These are phyloP conservation scores for Peromyscus polionotus DNA, from an alignment of 2,113 vertebrate genomes.

Conservation along the genomic window DNA sequence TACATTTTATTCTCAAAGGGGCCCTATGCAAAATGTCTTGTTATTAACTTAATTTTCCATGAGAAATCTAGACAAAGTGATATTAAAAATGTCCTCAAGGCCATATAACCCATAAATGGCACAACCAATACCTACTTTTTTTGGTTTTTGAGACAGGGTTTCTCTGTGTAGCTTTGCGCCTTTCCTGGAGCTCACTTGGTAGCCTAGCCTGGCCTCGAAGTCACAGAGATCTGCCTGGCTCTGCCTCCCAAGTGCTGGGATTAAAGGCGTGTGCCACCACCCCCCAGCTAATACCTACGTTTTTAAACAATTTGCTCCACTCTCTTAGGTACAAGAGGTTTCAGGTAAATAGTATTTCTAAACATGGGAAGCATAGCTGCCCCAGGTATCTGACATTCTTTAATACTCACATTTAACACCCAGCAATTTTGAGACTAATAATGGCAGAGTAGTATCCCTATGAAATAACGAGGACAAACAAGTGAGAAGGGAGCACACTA, in stretches of 20 bases:
- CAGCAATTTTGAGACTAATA: background rate
- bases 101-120: background rate
- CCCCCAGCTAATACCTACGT: background rate
- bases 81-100: background rate
- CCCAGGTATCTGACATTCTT: background rate
- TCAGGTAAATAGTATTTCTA: background rate
- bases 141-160: no score
- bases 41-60: background rate
- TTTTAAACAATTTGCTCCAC: background rate
- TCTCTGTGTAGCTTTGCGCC: no score
- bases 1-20: background rate
- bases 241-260: no score
- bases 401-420: background rate
- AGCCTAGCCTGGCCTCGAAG: no score
- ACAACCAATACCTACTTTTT: background rate
- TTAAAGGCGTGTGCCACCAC: no score
- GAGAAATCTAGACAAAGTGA: constrained; percentile 28
- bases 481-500: background rate
- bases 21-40: background rate
- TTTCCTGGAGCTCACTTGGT: no score
- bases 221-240: no score
- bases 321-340: background rate
- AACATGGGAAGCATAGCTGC: background rate
- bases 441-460: background rate
- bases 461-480: background rate